phyloP scores from a whole-genome alignment of 2,113 vertebrate genomes.

The Galeopterus variegatus region DNA sequence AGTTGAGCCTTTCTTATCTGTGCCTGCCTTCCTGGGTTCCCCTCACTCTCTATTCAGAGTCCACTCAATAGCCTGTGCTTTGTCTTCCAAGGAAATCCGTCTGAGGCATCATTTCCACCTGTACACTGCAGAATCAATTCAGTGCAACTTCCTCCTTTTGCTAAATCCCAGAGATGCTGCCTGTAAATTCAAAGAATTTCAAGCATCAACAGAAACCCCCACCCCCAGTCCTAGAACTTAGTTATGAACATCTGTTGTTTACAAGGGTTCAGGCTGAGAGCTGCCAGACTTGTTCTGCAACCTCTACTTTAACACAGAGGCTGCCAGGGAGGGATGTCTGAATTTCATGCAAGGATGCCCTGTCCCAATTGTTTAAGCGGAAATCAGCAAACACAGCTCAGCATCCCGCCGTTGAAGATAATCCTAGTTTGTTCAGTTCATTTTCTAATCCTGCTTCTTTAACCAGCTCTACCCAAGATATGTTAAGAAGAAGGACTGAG shows the following conservation, averaged over 20 bases:
- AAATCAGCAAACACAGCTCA: conserved; percentile 84
- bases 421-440: conserved; percentile 64
- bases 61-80: neutral
- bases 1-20: neutral
- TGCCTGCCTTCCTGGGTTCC: conserved; percentile 4
- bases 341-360: conserved; percentile 88
- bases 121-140: conserved; percentile 39
- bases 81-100: conserved; percentile 26
- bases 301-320: conserved; percentile 81
- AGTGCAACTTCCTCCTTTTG: conserved; percentile 64
- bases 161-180: conserved; percentile 68
- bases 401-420: conserved; percentile 75
- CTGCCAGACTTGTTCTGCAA: conserved; percentile 89
- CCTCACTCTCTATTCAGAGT: neutral
- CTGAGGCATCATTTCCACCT: conserved; percentile 34
- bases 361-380: conserved; percentile 81
- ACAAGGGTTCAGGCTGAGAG: conserved; percentile 88
- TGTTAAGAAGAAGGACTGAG: conserved; percentile 49
- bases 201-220: conserved; percentile 83
- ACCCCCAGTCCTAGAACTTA: conserved; percentile 82
- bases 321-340: conserved; percentile 87
- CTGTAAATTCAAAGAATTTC: conserved; percentile 83
- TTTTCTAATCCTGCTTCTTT: conserved; percentile 79
- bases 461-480: conserved; percentile 67
- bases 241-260: conserved; percentile 92